Base-by-base conservation (phyloP, 2,113 vertebrate species). In the Fukomys damarensis region DNA sequence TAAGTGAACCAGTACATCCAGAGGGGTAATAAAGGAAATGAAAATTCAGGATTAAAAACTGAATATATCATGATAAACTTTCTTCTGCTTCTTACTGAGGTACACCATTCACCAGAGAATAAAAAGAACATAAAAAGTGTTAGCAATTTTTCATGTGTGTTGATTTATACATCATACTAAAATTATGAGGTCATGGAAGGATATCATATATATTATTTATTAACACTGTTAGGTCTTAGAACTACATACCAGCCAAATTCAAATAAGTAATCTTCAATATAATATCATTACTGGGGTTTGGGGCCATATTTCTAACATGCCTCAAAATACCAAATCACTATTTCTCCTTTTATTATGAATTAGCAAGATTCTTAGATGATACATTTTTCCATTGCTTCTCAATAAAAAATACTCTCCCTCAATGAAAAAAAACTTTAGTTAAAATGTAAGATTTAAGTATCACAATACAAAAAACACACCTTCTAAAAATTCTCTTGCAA, bases 111-210 rank as follows among this genome's bases (percentile, higher is more conserved):
- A 41, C 89, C 17, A 72, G 32, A 65, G 17, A 94, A 94, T 17
- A 77, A 49, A 93, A 95, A 89, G 7, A 20, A 38, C 38, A 70
- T 24, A 86, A 58, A 66, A 68, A 56, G 3, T 7, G 3, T 79
- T 80, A 54, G 74, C 68, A 46, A 77, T 76, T 81, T 90, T 89
- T 65, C 43, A 41, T 65, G n/a, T 41, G 72, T n/a, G 28, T 4
- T 94, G 76, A 94, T 30, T 95, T 94, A 90, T 9, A 93, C 7
- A 72, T 32, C 63, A 91, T 70, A 79, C 12, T 91, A 88, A 93
- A 92, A 93, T 86, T 46, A 92, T 65, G 43, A 94, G 16, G 3
- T 79, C 80, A 82, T 8, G 17, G 22, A 66, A 94, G 66, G 65
- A 80, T 43, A 89, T 65, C 38, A 90, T 2, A 22, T 7, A 92